Evolutionary conservation across 2,113 vertebrate species (phyloP).

Genomic region (Isurus oxyrinchus): DNA sequence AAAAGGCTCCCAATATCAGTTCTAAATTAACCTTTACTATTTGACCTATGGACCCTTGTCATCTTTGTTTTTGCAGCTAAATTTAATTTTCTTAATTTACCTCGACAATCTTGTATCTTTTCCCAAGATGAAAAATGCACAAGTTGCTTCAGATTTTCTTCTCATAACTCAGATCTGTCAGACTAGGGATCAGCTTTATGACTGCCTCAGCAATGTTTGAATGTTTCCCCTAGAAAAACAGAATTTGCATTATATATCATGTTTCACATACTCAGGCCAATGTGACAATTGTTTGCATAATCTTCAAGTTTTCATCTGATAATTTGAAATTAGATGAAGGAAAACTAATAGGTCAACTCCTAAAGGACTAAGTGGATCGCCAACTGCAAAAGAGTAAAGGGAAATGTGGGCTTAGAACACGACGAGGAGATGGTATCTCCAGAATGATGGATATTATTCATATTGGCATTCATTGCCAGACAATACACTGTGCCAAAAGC

Average conservation of each 20-base stretch:
- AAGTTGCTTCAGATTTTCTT: not conserved
- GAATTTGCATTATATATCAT: not conserved
- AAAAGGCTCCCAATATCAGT: not conserved
- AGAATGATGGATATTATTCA: not conserved
- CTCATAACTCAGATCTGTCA: not conserved
- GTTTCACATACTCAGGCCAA: not conserved
- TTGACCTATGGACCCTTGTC: not conserved
- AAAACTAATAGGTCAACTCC: not conserved
- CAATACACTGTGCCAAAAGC: not conserved
- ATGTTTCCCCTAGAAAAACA: not conserved
- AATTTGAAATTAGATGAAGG: conserved; percentile 3
- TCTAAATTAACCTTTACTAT: not conserved
- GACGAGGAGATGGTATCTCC: not conserved
- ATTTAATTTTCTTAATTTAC: not conserved
- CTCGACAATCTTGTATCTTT: not conserved
- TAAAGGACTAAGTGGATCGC: not conserved
- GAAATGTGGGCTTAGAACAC: not conserved
- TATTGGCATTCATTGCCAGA: not conserved
- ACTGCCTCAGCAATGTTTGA: not conserved
- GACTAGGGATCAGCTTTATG: not conserved
- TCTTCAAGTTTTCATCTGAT: not conserved
- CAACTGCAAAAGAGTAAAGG: not conserved
- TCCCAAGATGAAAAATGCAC: not conserved
- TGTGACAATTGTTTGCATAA: not conserved
- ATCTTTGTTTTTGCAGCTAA: not conserved